Evolutionary conservation across 2,888 invertebrate genomes (phyloP), one percentile per base, ranked within the genome.

Genomic region (Carpatolechia fugitivella): DNA sequence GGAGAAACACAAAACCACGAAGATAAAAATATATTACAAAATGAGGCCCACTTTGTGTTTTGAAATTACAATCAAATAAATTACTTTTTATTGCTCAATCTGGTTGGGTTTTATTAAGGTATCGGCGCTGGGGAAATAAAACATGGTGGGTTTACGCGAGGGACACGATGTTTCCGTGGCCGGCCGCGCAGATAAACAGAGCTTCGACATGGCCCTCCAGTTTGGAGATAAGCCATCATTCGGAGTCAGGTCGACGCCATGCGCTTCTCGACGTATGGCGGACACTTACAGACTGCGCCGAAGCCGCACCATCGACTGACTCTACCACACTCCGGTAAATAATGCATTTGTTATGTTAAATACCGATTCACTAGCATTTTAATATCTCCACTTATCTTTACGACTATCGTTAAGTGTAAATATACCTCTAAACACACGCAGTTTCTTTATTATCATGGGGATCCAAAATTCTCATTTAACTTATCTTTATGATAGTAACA

Each of bases 71-170:
- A 87, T 89, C 88, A 85, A 86, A 90, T 90, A 90, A 90, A 90
- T 90, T 90, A 89, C 87, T 76, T 89, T 90, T 90, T 90, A 90
- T 90, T 90, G 86, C 89, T 90, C 89, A 90, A 90, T 90, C 88
- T 88, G 78, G 89, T 89, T 89, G 85, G 85, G 76, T 89, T 89
- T 89, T 90, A 89, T 89, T 87, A 88, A 87, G 89, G 90, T 89
- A 87, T 85, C 87, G 87, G 84, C 81, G 78, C 82, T 85, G 83
- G 80, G 80, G 77, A 81, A 78, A 88, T 88, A 84, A 88, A 87
- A 88, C 86, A 89, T 83, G 85, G 85, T 78, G 81, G 80, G 82
- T 82, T 86, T 86, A 84, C 86, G 85, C 85, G 82, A 80, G 75
- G 71, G 76, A 84, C 86, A 81, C 63, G 80, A 76, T 84, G 82